phyloP scores from a whole-genome alignment of 2,113 vertebrate species.

The Actenoides hombroni region DNA sequence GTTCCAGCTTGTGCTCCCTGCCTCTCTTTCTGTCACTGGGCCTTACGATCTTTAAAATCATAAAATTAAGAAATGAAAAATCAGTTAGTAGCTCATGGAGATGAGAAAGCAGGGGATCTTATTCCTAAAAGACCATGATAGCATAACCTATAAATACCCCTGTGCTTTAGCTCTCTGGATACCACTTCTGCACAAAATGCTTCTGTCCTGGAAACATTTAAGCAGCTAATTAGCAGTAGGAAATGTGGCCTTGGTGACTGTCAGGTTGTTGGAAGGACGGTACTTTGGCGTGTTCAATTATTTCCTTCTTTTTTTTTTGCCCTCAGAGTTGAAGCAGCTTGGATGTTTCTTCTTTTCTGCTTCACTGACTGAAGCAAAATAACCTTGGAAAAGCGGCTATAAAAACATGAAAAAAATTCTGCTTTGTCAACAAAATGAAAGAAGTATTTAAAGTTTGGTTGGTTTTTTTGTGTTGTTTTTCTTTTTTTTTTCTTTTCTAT shows the following conservation, averaged over 20 bases:
- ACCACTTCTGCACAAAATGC: background rate
- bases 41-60: background rate
- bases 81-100: background rate
- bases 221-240: background rate
- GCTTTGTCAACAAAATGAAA: background rate
- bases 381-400: background rate
- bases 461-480: background rate
- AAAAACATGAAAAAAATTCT: background rate
- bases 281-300: background rate
- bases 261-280: rapidly evolving
- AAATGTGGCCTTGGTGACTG: background rate
- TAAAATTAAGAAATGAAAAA: background rate
- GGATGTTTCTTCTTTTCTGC: background rate
- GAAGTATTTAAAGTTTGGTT: background rate
- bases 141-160: background rate
- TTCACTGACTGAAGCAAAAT: background rate
- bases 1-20: no score
- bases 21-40: no score
- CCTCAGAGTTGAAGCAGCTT: rapidly evolving
- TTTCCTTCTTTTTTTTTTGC: background rate
- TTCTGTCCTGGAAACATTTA: background rate
- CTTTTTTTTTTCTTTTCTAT: background rate
- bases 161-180: background rate
- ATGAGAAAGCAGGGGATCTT: background rate
- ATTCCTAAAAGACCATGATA: rapidly evolving